Evolutionary conservation across 1,140 invertebrate species (phyloP).

Genomic region (Zaprionus inermis): DNA sequence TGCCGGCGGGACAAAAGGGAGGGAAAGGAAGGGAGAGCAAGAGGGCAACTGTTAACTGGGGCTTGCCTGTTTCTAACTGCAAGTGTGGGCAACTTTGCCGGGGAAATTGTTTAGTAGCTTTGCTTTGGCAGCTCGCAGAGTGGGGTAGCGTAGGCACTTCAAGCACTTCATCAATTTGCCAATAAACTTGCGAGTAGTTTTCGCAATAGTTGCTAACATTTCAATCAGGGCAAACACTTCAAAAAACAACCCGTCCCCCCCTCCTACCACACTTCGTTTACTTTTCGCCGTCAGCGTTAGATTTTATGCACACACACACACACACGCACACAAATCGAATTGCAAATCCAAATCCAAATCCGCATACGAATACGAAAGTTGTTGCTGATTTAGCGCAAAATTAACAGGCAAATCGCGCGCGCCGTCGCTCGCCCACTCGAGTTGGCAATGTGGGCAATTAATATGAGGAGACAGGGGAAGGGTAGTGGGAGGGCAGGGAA

Average conservation of each 20-base stretch:
- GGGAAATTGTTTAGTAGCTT: constrained; percentile 72
- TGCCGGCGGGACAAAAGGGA: background rate
- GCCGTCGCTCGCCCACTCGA: constrained; percentile 10
- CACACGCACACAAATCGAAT: constrained; percentile 57
- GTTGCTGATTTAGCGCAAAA: constrained; percentile 80
- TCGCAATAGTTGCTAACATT: constrained; percentile 81
- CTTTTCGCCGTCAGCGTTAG: constrained; percentile 67
- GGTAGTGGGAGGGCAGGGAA: background rate
- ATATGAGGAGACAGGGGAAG: constrained; percentile 35
- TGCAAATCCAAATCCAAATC: constrained; percentile 53
- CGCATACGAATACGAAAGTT: constrained; percentile 65
- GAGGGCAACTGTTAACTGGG: too few species aligned
- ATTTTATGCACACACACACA: constrained; percentile 63
- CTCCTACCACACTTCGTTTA: background rate
- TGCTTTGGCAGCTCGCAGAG: constrained; percentile 43
- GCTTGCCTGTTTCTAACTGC: constrained; percentile 25
- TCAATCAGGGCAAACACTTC: constrained; percentile 77
- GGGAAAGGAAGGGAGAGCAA: background rate
- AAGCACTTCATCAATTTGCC: constrained; percentile 80
- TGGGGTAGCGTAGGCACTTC: constrained; percentile 11
- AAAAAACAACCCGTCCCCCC: background rate
- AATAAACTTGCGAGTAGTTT: constrained; percentile 79
- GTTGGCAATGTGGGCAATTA: constrained; percentile 48
- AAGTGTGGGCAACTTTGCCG: constrained; percentile 50
- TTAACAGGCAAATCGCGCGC: constrained; percentile 73